These are phyloP conservation scores for Poecilia wingei DNA, from an alignment of 2,797 vertebrate species.

Conservation along the genomic window DNA sequence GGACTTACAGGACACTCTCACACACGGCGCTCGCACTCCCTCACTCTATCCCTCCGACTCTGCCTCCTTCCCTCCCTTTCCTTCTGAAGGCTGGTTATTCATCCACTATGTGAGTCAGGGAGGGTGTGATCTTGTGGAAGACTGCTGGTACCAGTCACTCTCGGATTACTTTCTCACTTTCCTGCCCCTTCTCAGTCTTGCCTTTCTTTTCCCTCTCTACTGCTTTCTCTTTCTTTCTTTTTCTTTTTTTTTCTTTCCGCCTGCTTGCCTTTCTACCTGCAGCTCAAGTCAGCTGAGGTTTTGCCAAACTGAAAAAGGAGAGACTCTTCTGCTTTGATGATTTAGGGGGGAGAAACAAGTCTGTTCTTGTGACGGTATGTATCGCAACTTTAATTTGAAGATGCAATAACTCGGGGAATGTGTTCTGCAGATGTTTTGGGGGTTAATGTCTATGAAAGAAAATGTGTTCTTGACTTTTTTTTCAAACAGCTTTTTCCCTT, in stretches of 20 bases:
- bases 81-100: slow-evolving; percentile 80
- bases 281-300: slow-evolving; percentile 29
- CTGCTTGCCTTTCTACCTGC: slow-evolving; percentile 34
- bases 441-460: slow-evolving; percentile 20
- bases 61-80: slow-evolving; percentile 57
- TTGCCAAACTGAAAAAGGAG: slow-evolving; percentile 35
- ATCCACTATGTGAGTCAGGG: slow-evolving; percentile 82
- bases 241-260: not conserved
- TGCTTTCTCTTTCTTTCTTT: slow-evolving; percentile 18
- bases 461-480: slow-evolving; percentile 17
- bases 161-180: slow-evolving; percentile 70
- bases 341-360: slow-evolving; percentile 27
- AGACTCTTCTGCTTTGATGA: slow-evolving; percentile 42
- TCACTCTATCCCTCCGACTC: slow-evolving; percentile 28
- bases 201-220: slow-evolving; percentile 32
- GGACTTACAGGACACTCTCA: not conserved
- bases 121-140: slow-evolving; percentile 80
- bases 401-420: slow-evolving; percentile 32
- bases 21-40: slow-evolving; percentile 30
- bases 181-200: slow-evolving; percentile 39
- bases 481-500: not conserved
- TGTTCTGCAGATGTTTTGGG: slow-evolving; percentile 4
- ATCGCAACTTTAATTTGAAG: slow-evolving; percentile 2
- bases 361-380: slow-evolving; percentile 60
- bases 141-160: slow-evolving; percentile 84